Evolutionary conservation across 2,797 vertebrate genomes (phyloP).

Genomic region (Onychomys torridus): DNA sequence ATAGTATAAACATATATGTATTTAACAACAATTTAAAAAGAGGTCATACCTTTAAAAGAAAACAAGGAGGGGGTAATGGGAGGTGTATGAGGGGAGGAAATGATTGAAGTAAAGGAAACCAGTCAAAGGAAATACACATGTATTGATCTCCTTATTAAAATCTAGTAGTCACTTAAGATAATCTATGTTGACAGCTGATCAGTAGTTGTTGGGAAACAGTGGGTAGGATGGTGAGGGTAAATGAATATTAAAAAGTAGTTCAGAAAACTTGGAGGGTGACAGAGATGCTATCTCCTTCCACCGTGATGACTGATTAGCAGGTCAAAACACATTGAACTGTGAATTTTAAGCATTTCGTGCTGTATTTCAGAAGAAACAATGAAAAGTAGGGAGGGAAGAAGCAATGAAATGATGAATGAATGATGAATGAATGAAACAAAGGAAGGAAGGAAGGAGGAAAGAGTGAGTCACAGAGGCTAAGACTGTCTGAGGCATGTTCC

Average conservation of each 20-base stretch:
- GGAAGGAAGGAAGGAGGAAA: background rate
- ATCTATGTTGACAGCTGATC: background rate
- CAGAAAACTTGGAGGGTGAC: background rate
- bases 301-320: background rate
- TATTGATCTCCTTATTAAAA: background rate
- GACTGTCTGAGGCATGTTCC: too few relatives aligned
- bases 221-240: background rate
- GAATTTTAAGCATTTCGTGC: constrained; percentile 18
- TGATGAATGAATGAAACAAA: background rate
- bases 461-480: background rate
- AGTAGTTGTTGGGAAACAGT: background rate
- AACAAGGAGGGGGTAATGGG: background rate
- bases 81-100: background rate
- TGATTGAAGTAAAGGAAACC: background rate
- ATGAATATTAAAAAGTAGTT: background rate
- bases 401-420: background rate
- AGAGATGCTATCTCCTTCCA: background rate
- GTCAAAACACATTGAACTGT: background rate
- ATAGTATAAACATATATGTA: background rate
- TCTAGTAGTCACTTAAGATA: background rate
- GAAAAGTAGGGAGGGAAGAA: background rate
- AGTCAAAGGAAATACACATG: background rate
- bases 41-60: background rate
- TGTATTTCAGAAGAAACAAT: background rate
- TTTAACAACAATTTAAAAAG: background rate